These are phyloP conservation scores for Aromia moschata DNA, from an alignment of 2,888 invertebrate species.

Conservation along the genomic window DNA sequence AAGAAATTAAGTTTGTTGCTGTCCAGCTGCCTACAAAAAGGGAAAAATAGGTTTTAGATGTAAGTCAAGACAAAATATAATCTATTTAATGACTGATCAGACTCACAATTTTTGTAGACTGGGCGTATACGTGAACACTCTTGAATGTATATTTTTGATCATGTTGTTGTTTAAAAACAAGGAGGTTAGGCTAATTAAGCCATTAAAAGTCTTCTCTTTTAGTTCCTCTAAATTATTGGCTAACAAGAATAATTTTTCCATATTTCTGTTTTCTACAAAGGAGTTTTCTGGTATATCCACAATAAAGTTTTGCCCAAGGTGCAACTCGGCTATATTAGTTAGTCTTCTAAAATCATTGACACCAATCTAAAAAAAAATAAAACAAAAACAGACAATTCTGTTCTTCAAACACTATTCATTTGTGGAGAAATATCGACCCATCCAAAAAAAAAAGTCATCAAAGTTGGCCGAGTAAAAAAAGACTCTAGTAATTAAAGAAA, in stretches of 20 bases:
- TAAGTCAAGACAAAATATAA: neutral
- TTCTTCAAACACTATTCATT: no score
- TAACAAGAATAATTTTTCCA: constrained; percentile 75
- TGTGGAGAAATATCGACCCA: no score
- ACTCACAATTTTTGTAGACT: constrained; percentile 78
- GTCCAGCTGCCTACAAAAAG: constrained; percentile 74
- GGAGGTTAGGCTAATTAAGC: constrained; percentile 72
- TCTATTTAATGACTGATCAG: neutral
- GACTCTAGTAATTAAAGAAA: no score
- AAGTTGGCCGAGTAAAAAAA: no score
- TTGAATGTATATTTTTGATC: constrained; percentile 70
- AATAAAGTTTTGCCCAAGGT: constrained; percentile 75
- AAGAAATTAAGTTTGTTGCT: constrained; percentile 77
- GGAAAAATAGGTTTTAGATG: neutral
- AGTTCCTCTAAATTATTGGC: constrained; percentile 74
- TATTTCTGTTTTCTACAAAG: constrained; percentile 67
- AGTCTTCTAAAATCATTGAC: constrained; percentile 68
- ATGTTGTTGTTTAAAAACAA: constrained; percentile 78
- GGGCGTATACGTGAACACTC: constrained; percentile 71
- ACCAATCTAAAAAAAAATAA: constrained; percentile 63
- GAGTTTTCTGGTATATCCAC: constrained; percentile 67
- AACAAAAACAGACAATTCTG: no score
- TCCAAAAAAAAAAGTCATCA: no score
- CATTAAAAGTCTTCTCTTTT: constrained; percentile 69
- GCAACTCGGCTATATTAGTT: constrained; percentile 69